A percentile compares a stretch with the other conserved stretches of the same genome.
These are phyloP conservation scores for human (Homo sapiens) DNA, from an alignment of 2,113 vertebrate genomes.

Conservation along the genomic window DNA sequence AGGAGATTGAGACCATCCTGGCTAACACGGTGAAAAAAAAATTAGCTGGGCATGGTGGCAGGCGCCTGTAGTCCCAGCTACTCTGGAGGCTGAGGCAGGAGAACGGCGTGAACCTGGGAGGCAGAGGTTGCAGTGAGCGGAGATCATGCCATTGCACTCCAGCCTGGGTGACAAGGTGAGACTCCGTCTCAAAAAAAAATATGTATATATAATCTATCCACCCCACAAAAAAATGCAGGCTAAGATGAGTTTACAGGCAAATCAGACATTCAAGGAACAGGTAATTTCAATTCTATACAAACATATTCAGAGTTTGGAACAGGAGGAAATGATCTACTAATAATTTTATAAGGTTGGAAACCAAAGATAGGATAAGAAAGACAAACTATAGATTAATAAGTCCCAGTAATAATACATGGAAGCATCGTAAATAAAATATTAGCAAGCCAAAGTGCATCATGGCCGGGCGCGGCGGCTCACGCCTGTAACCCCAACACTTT, in stretches of 20 bases:
- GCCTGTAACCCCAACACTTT: too few relatives aligned
- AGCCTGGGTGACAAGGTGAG: too few relatives aligned
- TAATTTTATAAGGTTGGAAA: background rate
- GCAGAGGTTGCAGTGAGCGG: too few relatives aligned
- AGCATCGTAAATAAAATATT: background rate
- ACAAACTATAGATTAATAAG: background rate
- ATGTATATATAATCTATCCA: background rate
- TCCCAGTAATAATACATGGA: background rate
- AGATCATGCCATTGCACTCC: too few relatives aligned
- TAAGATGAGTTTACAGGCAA: background rate
- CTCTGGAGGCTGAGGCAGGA: too few relatives aligned
- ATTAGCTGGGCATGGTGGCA: too few relatives aligned
- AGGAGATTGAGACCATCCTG: too few relatives aligned
- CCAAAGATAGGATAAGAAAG: background rate
- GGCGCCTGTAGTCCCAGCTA: too few relatives aligned
- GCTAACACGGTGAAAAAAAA: too few relatives aligned
- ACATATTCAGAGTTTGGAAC: background rate
- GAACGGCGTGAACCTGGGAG: too few relatives aligned
- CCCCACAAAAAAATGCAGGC: background rate
- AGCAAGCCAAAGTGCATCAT: background rate
- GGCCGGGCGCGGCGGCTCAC: fast-evolving
- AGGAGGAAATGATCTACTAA: background rate
- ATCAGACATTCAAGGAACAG: background rate
- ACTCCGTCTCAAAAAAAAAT: too few relatives aligned
- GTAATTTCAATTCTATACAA: background rate